These are phyloP conservation scores for Phrynocephalus vlangalii DNA, from an alignment of 2,797 vertebrate genomes.

Conservation along the genomic window DNA sequence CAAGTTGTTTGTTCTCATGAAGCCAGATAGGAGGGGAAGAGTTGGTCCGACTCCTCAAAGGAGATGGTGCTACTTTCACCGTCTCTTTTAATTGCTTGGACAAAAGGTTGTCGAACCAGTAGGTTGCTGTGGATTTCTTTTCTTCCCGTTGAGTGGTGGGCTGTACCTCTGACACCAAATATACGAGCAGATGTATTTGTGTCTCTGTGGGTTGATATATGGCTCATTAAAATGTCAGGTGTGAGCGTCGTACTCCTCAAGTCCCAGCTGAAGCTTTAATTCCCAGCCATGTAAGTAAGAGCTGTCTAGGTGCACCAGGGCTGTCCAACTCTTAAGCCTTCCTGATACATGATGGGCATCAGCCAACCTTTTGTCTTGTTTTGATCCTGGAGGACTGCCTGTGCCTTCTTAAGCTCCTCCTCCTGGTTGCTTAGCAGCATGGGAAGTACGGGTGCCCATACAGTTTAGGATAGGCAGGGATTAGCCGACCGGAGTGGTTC, in stretches of 20 bases:
- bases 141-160: conserved; percentile 29
- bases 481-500: conserved; percentile 77
- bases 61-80: not conserved
- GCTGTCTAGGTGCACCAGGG: conserved; percentile 41
- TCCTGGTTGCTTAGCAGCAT: conserved; percentile 82
- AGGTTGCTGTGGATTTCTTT: not conserved
- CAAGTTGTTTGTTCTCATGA: conserved; percentile 24
- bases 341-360: conserved; percentile 67
- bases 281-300: conserved; percentile 44
- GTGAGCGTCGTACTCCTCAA: conserved; percentile 46
- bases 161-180: not conserved
- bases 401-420: conserved; percentile 76
- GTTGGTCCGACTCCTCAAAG: conserved; percentile 8
- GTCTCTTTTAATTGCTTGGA: conserved; percentile 11
- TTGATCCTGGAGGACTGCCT: conserved; percentile 68
- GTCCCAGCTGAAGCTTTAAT: conserved; percentile 24
- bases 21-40: not conserved
- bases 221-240: conserved; percentile 51
- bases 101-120: conserved; percentile 30
- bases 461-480: conserved; percentile 59
- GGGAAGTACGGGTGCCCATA: conserved; percentile 72
- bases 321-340: conserved; percentile 53
- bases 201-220: not conserved
- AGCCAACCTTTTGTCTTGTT: conserved; percentile 52
- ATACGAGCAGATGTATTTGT: conserved; percentile 29